Conservation (phyloP, 2,797 vertebrate species). For the Cynodonichthys magdalenae region DNA sequence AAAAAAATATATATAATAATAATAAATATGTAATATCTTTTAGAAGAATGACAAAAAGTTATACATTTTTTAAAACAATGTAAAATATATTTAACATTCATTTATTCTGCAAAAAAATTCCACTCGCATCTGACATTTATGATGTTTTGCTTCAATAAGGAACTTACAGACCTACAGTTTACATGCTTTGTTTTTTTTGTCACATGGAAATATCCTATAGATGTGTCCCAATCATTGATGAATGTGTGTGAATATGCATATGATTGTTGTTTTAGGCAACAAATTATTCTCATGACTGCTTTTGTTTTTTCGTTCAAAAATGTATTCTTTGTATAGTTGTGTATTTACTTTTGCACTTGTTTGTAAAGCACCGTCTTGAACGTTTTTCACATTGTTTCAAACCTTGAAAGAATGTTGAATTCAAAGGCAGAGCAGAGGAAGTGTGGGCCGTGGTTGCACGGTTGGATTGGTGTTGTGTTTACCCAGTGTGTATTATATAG, state of each 20-base stretch:
- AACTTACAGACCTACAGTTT: conserved; percentile 26
- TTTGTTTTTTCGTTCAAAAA: conserved; percentile 52
- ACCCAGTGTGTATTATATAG: conserved; percentile 75
- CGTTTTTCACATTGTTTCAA: conserved; percentile 74
- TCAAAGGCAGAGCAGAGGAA: conserved; percentile 74
- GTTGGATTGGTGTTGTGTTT: conserved; percentile 78
- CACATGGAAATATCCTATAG: conserved; percentile 24
- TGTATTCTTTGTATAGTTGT: conserved; percentile 29
- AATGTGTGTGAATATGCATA: conserved; percentile 40
- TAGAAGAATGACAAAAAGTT: conserved; percentile 25
- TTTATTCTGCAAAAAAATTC: conserved; percentile 31
- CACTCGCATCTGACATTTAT: background rate
- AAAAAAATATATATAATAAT: no score
- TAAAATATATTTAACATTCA: conserved; percentile 5
- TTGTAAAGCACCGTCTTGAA: conserved; percentile 64
- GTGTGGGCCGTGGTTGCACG: conserved; percentile 76
- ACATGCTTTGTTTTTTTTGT: conserved; percentile 13
- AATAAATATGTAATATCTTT: conserved; percentile 33
- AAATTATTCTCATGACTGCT: conserved; percentile 49
- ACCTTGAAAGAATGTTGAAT: conserved; percentile 67
- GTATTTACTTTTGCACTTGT: conserved; percentile 65
- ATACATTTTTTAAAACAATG: no score
- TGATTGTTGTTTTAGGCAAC: conserved; percentile 44
- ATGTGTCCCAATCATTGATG: conserved; percentile 34
- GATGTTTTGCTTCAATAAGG: conserved; percentile 15